Evolutionary conservation across 1,140 invertebrate species (phyloP).

Genomic region (Tyrophagus putrescentiae): DNA sequence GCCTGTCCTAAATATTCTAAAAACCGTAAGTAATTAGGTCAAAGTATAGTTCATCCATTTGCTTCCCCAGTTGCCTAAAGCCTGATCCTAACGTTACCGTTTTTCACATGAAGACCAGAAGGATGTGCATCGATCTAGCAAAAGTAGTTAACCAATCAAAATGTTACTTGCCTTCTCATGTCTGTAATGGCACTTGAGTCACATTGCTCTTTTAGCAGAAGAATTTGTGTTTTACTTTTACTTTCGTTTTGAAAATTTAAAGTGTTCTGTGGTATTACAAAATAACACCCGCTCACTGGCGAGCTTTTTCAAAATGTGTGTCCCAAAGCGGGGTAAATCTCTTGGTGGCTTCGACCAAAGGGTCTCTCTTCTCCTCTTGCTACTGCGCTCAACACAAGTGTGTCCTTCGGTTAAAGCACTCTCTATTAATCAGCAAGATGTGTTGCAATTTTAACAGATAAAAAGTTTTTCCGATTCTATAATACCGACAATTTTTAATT

Average conservation of each 20-base stretch:
- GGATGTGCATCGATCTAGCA: slow-evolving; percentile 9
- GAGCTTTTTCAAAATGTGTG: slow-evolving; percentile 1
- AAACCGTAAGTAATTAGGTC: no score
- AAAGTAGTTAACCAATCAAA: slow-evolving; percentile 7
- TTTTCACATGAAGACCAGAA: not conserved
- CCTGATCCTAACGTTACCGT: not conserved
- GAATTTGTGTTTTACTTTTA: no score
- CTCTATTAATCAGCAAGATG: no score
- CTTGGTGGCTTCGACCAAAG: no score
- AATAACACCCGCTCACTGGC: no score
- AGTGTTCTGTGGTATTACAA: no score
- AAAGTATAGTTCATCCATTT: not conserved
- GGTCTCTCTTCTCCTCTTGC: no score
- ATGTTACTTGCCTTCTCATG: not conserved
- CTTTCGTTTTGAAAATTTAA: no score
- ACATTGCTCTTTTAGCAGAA: not conserved
- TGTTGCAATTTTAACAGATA: slow-evolving; percentile 6
- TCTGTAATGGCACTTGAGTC: not conserved
- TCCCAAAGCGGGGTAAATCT: no score
- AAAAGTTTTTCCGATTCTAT: not conserved
- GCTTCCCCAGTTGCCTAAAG: not conserved
- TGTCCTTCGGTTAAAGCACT: no score
- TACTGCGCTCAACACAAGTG: no score
- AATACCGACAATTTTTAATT: slow-evolving; percentile 7
- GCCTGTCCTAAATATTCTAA: no score